Conservation (phyloP, 2,888 invertebrate species). For the Protodeltote pygarga region DNA sequence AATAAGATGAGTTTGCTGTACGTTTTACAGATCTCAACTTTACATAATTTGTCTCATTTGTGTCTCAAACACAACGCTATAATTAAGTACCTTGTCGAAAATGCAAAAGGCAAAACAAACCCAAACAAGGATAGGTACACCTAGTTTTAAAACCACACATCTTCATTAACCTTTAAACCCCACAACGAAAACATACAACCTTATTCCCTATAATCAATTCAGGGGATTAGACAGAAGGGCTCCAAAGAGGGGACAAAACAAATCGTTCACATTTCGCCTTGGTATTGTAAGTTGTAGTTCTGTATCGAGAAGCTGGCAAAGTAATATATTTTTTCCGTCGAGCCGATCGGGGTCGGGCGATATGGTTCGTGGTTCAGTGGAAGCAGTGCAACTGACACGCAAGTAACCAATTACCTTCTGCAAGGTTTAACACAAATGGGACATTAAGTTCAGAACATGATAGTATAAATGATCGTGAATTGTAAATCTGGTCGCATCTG, state of each 20-base stretch:
- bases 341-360: slow-evolving; percentile 58
- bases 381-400: slow-evolving; percentile 64
- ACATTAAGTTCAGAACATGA: slow-evolving; percentile 26
- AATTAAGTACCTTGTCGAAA: too few relatives aligned
- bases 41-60: too few relatives aligned
- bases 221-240: slow-evolving; percentile 28
- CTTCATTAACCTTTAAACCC: slow-evolving; percentile 20
- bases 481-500: too few relatives aligned
- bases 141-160: slow-evolving; percentile 3
- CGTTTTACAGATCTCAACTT: too few relatives aligned
- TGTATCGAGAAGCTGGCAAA: slow-evolving; percentile 32
- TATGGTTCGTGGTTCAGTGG: slow-evolving; percentile 58
- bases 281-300: slow-evolving; percentile 20
- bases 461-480: slow-evolving; percentile 22
- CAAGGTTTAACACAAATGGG: slow-evolving; percentile 25
- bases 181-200: slow-evolving; percentile 25
- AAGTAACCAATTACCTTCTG: slow-evolving; percentile 46
- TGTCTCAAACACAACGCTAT: too few relatives aligned
- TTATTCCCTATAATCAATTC: slow-evolving; percentile 36
- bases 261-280: slow-evolving; percentile 41
- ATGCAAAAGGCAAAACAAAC: too few relatives aligned
- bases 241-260: slow-evolving; percentile 44
- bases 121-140: too few relatives aligned
- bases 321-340: slow-evolving; percentile 51
- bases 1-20: too few relatives aligned